Evolutionary conservation across 1,140 invertebrate genomes (phyloP), one percentile per base, ranked within the genome.

Genomic region (Bicyclus anynana): DNA sequence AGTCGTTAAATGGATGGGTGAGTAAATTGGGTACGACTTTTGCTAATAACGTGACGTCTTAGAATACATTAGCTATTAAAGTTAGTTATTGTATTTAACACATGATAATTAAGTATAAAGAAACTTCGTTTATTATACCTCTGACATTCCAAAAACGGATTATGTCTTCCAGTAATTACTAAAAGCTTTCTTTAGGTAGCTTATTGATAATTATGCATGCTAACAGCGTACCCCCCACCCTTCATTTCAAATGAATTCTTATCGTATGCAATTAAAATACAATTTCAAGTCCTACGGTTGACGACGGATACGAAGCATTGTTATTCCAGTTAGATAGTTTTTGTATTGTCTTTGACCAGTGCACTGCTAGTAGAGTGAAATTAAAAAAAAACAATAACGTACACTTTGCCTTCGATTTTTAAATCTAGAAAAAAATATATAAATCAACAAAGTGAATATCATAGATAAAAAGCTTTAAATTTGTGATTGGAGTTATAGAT

Each of bases 321-420:
- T 48, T 10, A 27, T 48, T 27, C n/a, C 20, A 7, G 14, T 27
- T 14, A 17, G 46, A 48, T 23, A 48, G 46, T 48, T 26, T 18
- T n/a, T 48, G 7, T 17, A 48, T 48, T 48, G 46, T 48, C 26
- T 48, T 48, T 27, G 46, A 48, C 16, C 46, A 2, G 46, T 26
- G 13, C 46, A 48, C 21, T 17, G 27, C 12, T 48, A 21, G 21
- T 27, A 48, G 46, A 17, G 21, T 48, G 12, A 27, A 14, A 14
- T 26, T 10, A 7, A 14, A 48, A 26, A 48, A 26, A 9, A 27
- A 14, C 2, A 26, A 23, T 21, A 27, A 13, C 10, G 12, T 23
- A 14, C n/a, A 1, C n/a, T 12, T 1, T 3, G 29, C 3, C 10
- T 12, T 33, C n/a, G 1, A n/a, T 10, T 33, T 12, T 2, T 3